Evolutionary conservation across 2,888 invertebrate species (phyloP).

Genomic region (Amphipyra berbera): DNA sequence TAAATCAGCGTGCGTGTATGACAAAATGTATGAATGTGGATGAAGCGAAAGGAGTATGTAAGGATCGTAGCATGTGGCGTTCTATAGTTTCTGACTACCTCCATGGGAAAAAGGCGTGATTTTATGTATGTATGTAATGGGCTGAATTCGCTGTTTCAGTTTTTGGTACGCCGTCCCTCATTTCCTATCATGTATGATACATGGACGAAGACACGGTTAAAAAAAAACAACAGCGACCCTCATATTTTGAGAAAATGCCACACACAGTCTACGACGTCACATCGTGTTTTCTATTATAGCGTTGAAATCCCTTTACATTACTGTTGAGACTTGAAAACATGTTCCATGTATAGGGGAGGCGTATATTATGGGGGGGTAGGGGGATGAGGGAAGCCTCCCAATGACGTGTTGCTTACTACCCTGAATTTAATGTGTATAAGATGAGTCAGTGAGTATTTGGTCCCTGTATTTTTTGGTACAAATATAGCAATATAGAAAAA

Average conservation of each 20-base stretch:
- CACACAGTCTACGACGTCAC: slow-evolving; percentile 22
- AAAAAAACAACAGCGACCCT: too few relatives aligned
- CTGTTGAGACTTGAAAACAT: slow-evolving; percentile 61
- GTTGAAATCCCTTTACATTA: slow-evolving; percentile 64
- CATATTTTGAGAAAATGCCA: neutral
- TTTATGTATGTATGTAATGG: too few relatives aligned
- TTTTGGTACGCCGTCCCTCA: too few relatives aligned
- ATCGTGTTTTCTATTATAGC: slow-evolving; percentile 60
- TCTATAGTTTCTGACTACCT: too few relatives aligned
- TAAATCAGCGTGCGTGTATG: too few relatives aligned
- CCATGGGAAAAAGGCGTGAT: too few relatives aligned
- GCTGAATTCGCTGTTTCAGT: too few relatives aligned
- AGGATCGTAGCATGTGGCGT: too few relatives aligned
- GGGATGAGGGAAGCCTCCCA: slow-evolving; percentile 22
- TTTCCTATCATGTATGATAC: too few relatives aligned
- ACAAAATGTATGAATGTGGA: too few relatives aligned
- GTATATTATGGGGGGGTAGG: slow-evolving; percentile 18
- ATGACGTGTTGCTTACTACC: slow-evolving; percentile 55
- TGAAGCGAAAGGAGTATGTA: too few relatives aligned
- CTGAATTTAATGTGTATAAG: slow-evolving; percentile 49
- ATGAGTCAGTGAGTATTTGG: slow-evolving; percentile 58
- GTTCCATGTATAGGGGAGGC: slow-evolving; percentile 45
- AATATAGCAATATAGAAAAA: slow-evolving; percentile 31
- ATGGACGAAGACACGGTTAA: too few relatives aligned
- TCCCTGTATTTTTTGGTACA: slow-evolving; percentile 43